Percentiles rank a stretch among this genome's conserved stretches.
Conservation (phyloP, 2,797 vertebrate species). For the Alcedo atthis region DNA sequence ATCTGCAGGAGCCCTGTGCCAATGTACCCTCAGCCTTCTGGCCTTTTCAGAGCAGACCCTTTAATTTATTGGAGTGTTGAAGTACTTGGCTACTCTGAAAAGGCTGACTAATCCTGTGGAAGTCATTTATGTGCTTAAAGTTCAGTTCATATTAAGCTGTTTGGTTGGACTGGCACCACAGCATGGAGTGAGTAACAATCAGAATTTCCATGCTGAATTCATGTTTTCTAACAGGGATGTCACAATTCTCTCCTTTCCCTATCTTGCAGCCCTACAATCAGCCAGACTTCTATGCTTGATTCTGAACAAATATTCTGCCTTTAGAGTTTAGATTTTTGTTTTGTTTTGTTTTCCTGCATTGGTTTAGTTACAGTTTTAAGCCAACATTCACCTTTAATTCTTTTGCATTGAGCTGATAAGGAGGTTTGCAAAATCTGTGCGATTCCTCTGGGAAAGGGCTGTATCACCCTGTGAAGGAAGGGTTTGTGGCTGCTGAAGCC, state of each 20-base stretch:
- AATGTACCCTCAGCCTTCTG: background rate
- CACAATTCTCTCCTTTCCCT: background rate
- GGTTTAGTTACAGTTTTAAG: background rate
- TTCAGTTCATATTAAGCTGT: background rate
- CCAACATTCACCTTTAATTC: background rate
- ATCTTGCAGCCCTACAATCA: background rate
- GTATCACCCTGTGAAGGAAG: background rate
- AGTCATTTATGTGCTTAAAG: background rate
- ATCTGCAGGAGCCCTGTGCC: background rate
- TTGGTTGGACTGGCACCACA: background rate
- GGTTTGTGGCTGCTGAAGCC: background rate
- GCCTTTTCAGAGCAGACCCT: background rate
- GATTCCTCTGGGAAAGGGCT: background rate
- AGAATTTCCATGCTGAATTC: background rate
- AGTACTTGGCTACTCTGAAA: conserved; percentile 1
- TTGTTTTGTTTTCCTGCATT: background rate
- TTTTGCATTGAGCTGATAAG: background rate
- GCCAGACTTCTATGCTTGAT: background rate
- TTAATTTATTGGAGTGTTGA: background rate
- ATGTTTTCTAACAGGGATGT: background rate
- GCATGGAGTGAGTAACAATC: background rate
- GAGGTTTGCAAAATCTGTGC: background rate
- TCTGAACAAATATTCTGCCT: background rate
- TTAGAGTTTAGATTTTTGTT: background rate
- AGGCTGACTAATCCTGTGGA: background rate